Percentiles rank a stretch among this genome's conserved stretches.
These are phyloP conservation scores for Hanleya hanleyi DNA, from an alignment of 2,888 invertebrate genomes.

Conservation along the genomic window DNA sequence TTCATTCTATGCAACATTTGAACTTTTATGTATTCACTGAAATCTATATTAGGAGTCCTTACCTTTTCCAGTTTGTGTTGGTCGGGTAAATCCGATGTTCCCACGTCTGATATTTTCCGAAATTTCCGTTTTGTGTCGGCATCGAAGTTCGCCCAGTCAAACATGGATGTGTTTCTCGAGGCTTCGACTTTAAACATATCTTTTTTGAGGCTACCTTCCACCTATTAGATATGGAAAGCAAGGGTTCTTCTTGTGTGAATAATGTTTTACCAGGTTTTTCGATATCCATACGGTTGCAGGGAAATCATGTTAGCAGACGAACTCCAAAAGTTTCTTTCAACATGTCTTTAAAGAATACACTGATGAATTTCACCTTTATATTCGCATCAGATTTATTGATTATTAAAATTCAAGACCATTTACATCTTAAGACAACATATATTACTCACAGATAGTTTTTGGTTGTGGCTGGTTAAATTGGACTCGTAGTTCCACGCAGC, in stretches of 20 bases:
- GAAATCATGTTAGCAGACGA: not conserved
- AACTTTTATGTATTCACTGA: too few species aligned
- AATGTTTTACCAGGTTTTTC: too few species aligned
- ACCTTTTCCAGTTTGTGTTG: not conserved
- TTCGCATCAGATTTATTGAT: not conserved
- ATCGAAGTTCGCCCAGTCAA: slow-evolving; percentile 84
- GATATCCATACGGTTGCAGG: not conserved
- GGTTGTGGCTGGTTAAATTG: slow-evolving; percentile 65
- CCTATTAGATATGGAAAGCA: slow-evolving; percentile 32
- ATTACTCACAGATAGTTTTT: slow-evolving; percentile 50
- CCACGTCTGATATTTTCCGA: slow-evolving; percentile 81
- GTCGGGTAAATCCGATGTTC: slow-evolving; percentile 80
- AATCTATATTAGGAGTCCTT: too few species aligned
- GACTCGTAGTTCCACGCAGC: slow-evolving; percentile 63
- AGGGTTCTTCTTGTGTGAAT: too few species aligned
- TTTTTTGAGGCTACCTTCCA: slow-evolving; percentile 39
- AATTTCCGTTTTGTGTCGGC: slow-evolving; percentile 83
- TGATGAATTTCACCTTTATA: not conserved
- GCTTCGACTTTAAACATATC: slow-evolving; percentile 81
- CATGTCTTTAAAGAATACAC: too few species aligned
- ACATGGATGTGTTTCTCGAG: slow-evolving; percentile 84
- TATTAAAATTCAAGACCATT: not conserved
- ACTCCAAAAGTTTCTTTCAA: too few species aligned
- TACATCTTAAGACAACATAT: not conserved
- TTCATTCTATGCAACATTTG: too few species aligned